Base-by-base conservation (phyloP, 1,140 invertebrate genomes). In the Homarus americanus region DNA sequence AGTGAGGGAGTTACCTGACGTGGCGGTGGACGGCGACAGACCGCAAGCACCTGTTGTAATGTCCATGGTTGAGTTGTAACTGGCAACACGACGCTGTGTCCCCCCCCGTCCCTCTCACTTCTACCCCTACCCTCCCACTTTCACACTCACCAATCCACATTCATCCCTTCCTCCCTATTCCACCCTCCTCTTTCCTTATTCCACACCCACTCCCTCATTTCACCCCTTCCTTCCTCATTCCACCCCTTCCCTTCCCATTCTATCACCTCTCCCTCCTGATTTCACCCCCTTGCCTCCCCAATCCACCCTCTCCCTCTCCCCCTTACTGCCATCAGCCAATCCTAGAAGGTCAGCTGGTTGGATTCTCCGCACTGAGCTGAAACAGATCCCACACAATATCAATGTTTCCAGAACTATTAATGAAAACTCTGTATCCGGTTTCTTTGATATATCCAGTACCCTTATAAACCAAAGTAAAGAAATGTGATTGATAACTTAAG, bases 231-330 rank as follows among this genome's bases (percentile, higher is more conserved):
- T 24, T 24, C 34, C 38, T 78, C 32, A 4, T 24, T 38, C 75
- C 34, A 5, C 34, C 38, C 34, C 75, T 40, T 36, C 24, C 75
- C 34, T 32, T 40, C 32, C 24, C 38, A 12, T 9, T 38, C 75
- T 40, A 5, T 78, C 75, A 7, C 38, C 34, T 32, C 34, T 32
- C 34, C 75, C 32, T 36, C 32, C 32, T 34, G 4, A 5, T 36
- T 40, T 24, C 9, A 5, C 9, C 32, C 9, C 38, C 34, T 36
- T 78, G 5, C 34, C 75, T 40, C 38, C 24, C 75, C 24, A 2
- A 12, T 24, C 44, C 41, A 41, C 76, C 44, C 41, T 79, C 76
- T 79, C 76, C 28, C 41, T 49, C 76, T 79, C 76, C 17, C 41
- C 24, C 41, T 40, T 15, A 41, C 76, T 79, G 38, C 9, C n/a